Evolutionary conservation across 2,797 vertebrate genomes (phyloP).

Genomic region (Rhabdophis nuchalis): DNA sequence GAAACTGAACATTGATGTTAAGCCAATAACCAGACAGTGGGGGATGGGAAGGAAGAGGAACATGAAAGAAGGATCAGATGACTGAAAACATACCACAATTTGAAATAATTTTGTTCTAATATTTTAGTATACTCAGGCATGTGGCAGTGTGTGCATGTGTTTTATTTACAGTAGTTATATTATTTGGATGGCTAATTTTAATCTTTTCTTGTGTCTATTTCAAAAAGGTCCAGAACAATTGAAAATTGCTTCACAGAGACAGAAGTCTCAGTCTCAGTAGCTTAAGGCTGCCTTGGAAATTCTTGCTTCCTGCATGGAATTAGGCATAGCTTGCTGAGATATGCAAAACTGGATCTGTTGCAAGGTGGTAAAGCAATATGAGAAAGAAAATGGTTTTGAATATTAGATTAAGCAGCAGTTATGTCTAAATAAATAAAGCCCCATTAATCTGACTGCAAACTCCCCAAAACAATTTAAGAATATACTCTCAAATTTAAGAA

Average conservation of each 20-base stretch:
- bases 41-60: constrained; percentile 4
- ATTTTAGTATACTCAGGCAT: constrained; percentile 50
- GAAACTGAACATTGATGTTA: constrained; percentile 64
- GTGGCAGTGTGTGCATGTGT: constrained; percentile 30
- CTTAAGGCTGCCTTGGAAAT: constrained; percentile 85
- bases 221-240: constrained; percentile 70
- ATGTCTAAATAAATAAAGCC: constrained; percentile 45
- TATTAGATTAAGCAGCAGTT: constrained; percentile 62
- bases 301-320: constrained; percentile 90
- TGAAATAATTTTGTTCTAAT: constrained; percentile 59
- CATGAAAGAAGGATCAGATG: constrained; percentile 51
- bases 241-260: constrained; percentile 73
- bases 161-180: constrained; percentile 64
- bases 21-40: constrained; percentile 46
- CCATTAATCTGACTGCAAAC: constrained; percentile 32
- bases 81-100: constrained; percentile 48
- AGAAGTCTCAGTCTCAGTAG: constrained; percentile 77
- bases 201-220: constrained; percentile 61
- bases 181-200: constrained; percentile 72
- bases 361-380: constrained; percentile 74
- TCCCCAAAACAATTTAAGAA: constrained; percentile 26
- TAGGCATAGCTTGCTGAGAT: constrained; percentile 91
- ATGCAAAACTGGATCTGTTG: constrained; percentile 89
- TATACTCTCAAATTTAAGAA: neutral
- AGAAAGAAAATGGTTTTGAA: constrained; percentile 57